Base-by-base conservation (phyloP, 92 coral and sea anemone genomes). In the Zoanthus sociatus region DNA sequence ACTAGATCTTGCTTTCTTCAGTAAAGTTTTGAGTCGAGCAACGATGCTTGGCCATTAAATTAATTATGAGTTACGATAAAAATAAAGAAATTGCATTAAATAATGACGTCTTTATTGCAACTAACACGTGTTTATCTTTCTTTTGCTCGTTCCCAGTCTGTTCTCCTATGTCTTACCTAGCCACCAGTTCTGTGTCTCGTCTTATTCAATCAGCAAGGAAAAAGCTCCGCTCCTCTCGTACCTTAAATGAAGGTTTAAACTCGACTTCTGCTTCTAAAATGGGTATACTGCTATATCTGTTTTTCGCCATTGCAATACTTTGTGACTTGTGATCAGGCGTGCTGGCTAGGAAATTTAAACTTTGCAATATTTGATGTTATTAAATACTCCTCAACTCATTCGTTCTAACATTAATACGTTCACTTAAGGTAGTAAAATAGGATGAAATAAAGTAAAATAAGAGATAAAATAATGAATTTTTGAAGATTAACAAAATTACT, bases 121-220 rank as follows among this genome's bases (percentile, higher is more conserved):
- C 88, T 46, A 77, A 68, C 64, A 55, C 61, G 47, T 44, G 72
- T 20, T 86, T 55, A 74, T 84, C 21, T 77, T 90, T 64, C 79
- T 75, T 61, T 78, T 54, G 69, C 84, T 76, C 56, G 77, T 90
- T 79, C 84, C 84, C 68, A 95, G 98, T 95, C 93, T 95, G 98
- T 83, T 88, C 93, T 87, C 98, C 98, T 76, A 37, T 88, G 85
- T 94, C 98, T 64, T 86, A 89, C 84, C 91, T 93, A 50, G 70
- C 94, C 81, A 94, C 87, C 67, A 90, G 89, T 75, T 91, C 98
- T 77, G 98, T 95, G 73, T 93, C 95, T 87, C 95, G 98, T 89
- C 98, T 95, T 71, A 91, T 95, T 91, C 95, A 93, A 89, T 74
- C 85, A 50, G 70, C 90, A 78, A 90, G 98, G 87, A 95, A 89